Base-by-base conservation (phyloP, 2,888 invertebrate genomes). In the Brachypterus glaber region DNA sequence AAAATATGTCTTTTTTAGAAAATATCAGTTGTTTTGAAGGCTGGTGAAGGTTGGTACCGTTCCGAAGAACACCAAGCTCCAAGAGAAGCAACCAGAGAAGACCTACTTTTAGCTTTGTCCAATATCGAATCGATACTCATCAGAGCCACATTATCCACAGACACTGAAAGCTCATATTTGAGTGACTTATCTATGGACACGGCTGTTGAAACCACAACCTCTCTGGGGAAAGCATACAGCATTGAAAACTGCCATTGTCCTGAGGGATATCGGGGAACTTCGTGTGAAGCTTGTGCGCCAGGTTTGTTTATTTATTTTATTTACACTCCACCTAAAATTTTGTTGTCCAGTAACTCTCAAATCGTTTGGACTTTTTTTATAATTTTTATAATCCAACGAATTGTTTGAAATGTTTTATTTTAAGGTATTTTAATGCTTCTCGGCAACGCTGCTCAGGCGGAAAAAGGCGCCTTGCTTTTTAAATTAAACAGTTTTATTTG, bases 101-200 rank as follows among this genome's bases (percentile, higher is more conserved):
- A 92, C 57, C 73, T 98, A 42, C 74, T 98, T 71, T 80, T 76
- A 43, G 87, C 87, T 0, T 68, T 98, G 5, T 78, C 87, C 16
- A 84, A 86, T 53, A 65, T 98, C 8, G 82, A 88, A 51, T 75
- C 82, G 8, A 82, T 92, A 43, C 68, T 90, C 5, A 81, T 96
- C 16, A 75, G 90, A 35, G 93, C 92, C 1, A 82, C 88, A 1
- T 74, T 76, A 30, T 73, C 76, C 0, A 68, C 72, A 34, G 74
- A 83, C 45, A 76, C 77, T 41, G 68, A 72, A 1, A 74, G 79
- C 1, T 67, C 73, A 1, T 76, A 77, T 33, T 77, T 97, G 30
- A 80, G 86, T 40, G 89, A 92, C 57, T 82, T 97, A 0, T 77
- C 80, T 14, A 73, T 96, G 63, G 93, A 95, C 50, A 83, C 86